Evolutionary conservation across 2,888 invertebrate genomes (phyloP).

Genomic region (Pseudococcus viburni): DNA sequence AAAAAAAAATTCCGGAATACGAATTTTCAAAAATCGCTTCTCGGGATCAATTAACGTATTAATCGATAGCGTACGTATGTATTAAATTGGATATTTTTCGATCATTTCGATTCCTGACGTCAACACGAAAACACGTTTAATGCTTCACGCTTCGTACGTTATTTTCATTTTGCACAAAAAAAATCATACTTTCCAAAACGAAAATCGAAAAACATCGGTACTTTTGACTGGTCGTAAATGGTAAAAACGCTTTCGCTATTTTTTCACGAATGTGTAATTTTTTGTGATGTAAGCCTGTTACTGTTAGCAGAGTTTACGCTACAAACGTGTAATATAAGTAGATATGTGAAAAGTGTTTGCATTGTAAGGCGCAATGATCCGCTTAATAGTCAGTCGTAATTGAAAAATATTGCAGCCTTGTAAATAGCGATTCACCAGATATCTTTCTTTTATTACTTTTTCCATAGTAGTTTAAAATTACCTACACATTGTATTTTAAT

Average conservation of each 20-base stretch:
- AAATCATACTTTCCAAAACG: not conserved
- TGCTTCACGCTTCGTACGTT: too few species aligned
- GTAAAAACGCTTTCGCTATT: not conserved
- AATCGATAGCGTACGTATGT: not conserved
- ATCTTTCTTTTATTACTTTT: constrained; percentile 41
- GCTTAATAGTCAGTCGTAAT: constrained; percentile 45
- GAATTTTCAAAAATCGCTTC: not conserved
- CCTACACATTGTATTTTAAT: constrained; percentile 33
- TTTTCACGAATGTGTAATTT: constrained; percentile 21
- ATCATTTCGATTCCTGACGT: not conserved
- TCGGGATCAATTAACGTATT: not conserved
- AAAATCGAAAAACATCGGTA: not conserved
- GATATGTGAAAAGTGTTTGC: constrained; percentile 35
- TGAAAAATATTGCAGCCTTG: constrained; percentile 46
- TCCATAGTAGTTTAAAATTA: constrained; percentile 17
- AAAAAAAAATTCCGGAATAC: not conserved
- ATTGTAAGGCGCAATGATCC: constrained; percentile 39
- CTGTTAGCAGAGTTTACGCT: not conserved
- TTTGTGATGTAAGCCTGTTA: not conserved
- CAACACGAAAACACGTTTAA: too few species aligned
- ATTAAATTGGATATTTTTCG: not conserved
- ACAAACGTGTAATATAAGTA: not conserved
- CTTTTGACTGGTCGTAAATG: not conserved
- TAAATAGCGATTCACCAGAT: constrained; percentile 41
- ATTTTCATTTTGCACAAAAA: not conserved